These are phyloP conservation scores for Euplagia quadripunctaria DNA, from an alignment of 2,888 invertebrate genomes.

Conservation along the genomic window DNA sequence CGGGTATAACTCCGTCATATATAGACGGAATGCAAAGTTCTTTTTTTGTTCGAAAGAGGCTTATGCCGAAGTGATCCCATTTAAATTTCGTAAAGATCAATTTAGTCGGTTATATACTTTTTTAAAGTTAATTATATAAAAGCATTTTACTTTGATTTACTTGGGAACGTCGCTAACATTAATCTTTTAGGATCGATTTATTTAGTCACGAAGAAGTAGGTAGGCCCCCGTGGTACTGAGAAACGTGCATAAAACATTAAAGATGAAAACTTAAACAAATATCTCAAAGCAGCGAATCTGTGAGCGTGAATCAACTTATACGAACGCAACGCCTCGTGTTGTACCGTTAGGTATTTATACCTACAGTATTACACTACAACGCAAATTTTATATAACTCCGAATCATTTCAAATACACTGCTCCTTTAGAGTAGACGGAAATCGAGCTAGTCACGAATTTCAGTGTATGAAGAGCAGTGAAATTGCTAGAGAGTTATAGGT, in stretches of 20 bases:
- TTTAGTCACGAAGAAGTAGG: background rate
- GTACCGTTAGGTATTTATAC: conserved; percentile 57
- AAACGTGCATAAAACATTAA: conserved; percentile 10
- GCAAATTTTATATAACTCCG: conserved; percentile 32
- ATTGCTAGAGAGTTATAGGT: conserved; percentile 9
- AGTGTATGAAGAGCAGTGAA: conserved; percentile 30
- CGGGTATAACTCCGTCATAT: too few species aligned
- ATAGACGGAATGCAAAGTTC: too few species aligned
- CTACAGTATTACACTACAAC: conserved; percentile 34
- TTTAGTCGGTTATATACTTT: too few species aligned
- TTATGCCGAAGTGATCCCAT: too few species aligned
- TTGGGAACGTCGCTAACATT: background rate
- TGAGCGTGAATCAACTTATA: conserved; percentile 36
- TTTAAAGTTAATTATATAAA: background rate
- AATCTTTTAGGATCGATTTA: background rate
- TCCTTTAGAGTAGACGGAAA: conserved; percentile 19
- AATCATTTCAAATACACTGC: conserved; percentile 36
- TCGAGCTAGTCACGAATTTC: conserved; percentile 11
- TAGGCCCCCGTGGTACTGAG: background rate
- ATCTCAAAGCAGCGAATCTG: conserved; percentile 25
- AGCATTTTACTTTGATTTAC: background rate
- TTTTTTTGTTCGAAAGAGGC: too few species aligned
- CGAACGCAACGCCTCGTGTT: conserved; percentile 33
- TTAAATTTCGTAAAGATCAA: too few species aligned
- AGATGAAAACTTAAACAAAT: conserved; percentile 20